Evolutionary conservation across 2,888 invertebrate genomes (phyloP).

Genomic region (Willowsia nigromaculata): DNA sequence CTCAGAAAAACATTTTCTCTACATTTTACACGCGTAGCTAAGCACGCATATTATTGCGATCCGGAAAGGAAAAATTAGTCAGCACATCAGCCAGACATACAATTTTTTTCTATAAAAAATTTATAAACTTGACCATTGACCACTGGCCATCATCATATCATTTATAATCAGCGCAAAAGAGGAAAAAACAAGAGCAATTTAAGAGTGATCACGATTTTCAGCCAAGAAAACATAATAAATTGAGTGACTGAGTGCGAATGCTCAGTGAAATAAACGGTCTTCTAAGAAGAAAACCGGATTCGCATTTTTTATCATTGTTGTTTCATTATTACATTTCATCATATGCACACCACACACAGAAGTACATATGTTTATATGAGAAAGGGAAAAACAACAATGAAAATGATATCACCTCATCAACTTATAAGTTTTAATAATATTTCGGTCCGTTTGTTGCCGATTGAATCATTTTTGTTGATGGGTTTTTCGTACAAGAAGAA

Average conservation of each 20-base stretch:
- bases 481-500: constrained; percentile 70
- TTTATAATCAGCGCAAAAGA: neutral
- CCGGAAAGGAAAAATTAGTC: neutral
- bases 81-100: neutral
- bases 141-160: neutral
- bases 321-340: neutral
- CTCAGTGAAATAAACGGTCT: neutral
- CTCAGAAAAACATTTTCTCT: too few relatives aligned
- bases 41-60: constrained; percentile 39
- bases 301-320: too few relatives aligned
- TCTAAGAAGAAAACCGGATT: neutral
- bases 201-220: neutral
- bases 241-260: neutral
- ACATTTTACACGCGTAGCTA: constrained; percentile 65
- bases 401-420: constrained; percentile 11
- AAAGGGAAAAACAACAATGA: too few relatives aligned
- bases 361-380: too few relatives aligned
- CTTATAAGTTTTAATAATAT: too few relatives aligned
- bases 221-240: too few relatives aligned
- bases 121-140: neutral
- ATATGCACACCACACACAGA: neutral
- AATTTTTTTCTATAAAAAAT: neutral
- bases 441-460: too few relatives aligned
- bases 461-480: constrained; percentile 72
- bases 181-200: neutral